phyloP scores from a whole-genome alignment of 2,113 vertebrate species.

The Lontra canadensis region DNA sequence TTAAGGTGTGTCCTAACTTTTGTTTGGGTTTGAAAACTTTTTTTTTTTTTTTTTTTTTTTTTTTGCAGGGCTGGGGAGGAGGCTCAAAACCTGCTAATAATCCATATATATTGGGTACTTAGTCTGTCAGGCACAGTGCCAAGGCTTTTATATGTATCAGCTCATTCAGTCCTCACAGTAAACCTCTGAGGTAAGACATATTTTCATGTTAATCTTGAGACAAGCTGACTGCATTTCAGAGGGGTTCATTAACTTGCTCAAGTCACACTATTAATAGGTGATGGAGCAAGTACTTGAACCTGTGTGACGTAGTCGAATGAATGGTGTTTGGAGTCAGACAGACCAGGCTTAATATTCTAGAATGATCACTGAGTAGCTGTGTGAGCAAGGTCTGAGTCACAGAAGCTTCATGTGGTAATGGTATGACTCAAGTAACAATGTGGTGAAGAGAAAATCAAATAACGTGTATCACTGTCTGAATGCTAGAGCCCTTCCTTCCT shows the following conservation, averaged over 20 bases:
- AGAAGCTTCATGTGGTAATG: not conserved
- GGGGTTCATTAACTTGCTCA: not conserved
- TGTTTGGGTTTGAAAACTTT: not conserved
- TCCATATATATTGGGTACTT: not conserved
- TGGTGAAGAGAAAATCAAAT: not conserved
- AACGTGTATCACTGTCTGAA: not conserved
- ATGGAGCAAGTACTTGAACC: not conserved
- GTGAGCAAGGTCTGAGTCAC: not conserved
- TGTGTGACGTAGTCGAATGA: not conserved
- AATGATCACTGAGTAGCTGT: not conserved
- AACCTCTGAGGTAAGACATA: not conserved
- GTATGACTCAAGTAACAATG: not conserved
- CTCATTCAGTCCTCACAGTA: not conserved
- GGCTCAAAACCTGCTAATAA: not conserved
- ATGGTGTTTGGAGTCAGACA: not conserved
- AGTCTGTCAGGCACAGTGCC: not conserved
- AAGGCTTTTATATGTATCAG: not conserved
- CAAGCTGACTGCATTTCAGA: not conserved
- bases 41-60: not conserved
- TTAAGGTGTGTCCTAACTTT: not conserved
- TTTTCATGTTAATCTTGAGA: not conserved
- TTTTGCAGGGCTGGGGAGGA: rapidly evolving
- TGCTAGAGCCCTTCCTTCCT: not conserved
- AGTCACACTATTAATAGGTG: not conserved
- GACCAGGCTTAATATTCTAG: not conserved